Conservation (phyloP, 2,113 vertebrate species). For the Probosciger aterrimus region DNA sequence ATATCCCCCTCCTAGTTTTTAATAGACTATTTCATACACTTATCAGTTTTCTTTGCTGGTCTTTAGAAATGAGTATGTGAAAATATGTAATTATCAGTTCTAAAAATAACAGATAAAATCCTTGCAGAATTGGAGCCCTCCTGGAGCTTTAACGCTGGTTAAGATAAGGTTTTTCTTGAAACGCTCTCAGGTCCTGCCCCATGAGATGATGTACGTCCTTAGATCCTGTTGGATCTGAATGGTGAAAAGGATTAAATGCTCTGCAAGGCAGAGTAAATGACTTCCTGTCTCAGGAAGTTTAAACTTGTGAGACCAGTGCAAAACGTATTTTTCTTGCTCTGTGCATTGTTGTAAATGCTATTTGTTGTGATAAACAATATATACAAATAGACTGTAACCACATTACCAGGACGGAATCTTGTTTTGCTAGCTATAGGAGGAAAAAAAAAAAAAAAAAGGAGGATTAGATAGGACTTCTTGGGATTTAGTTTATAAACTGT, state of each 20-base stretch:
- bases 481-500: conserved; percentile 59
- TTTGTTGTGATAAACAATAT: conserved; percentile 52
- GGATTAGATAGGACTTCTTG: conserved; percentile 47
- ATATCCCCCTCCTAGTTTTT: neutral
- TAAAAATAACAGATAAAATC: conserved; percentile 17
- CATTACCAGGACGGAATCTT: conserved; percentile 14
- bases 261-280: conserved; percentile 19
- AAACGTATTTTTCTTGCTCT: conserved; percentile 14
- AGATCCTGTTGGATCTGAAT: conserved; percentile 29
- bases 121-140: neutral
- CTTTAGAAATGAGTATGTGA: neutral
- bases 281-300: conserved; percentile 27
- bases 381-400: conserved; percentile 28
- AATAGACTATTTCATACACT: neutral
- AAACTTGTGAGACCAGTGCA: neutral
- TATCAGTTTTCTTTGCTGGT: neutral
- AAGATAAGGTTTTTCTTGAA: neutral
- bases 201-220: neutral
- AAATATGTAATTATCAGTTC: neutral
- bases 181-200: neutral
- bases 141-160: neutral
- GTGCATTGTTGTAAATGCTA: conserved; percentile 22
- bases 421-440: neutral
- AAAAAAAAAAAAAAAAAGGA: neutral
- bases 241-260: conserved; percentile 33